Evolutionary conservation across 1,140 invertebrate species (phyloP).

Genomic region (Heterodera carotae): DNA sequence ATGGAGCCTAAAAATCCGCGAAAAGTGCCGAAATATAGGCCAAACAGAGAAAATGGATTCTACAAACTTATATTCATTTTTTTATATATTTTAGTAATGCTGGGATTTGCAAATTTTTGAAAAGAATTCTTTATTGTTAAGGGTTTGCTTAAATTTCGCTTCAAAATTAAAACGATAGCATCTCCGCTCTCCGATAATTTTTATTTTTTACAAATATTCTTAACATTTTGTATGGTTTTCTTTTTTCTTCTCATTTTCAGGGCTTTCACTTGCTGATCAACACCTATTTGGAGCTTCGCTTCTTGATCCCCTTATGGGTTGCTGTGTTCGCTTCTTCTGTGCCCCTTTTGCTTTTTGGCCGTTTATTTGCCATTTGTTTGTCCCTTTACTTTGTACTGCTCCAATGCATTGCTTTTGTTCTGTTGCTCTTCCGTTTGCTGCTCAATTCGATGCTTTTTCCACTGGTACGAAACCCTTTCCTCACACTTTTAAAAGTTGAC

Average conservation of each 20-base stretch:
- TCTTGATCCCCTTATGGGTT: neutral
- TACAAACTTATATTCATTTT: too few species aligned
- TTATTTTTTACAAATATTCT: neutral
- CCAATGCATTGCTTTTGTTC: slow-evolving; percentile 14
- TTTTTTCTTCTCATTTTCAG: too few species aligned
- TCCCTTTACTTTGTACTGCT: slow-evolving; percentile 21
- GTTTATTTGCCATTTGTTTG: neutral
- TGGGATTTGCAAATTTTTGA: too few species aligned
- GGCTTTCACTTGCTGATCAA: slow-evolving; percentile 17
- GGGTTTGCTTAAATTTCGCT: too few species aligned
- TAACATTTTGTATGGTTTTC: neutral
- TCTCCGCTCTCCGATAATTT: too few species aligned
- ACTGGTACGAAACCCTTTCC: neutral
- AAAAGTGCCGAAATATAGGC: too few species aligned
- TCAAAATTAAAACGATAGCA: too few species aligned
- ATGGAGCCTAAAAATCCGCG: too few species aligned
- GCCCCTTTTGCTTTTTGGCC: neutral
- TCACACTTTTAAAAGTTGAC: too few species aligned
- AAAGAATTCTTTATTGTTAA: too few species aligned
- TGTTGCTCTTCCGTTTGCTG: slow-evolving; percentile 5
- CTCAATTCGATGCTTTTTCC: slow-evolving; percentile 6
- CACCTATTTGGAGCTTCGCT: slow-evolving; percentile 11
- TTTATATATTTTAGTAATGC: too few species aligned
- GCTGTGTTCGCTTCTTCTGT: neutral
- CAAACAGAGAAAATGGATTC: too few species aligned